Evolutionary conservation across 2,797 vertebrate genomes (phyloP), one percentile per base, ranked within the genome.

Genomic region (Hypotaenidia okinawae): DNA sequence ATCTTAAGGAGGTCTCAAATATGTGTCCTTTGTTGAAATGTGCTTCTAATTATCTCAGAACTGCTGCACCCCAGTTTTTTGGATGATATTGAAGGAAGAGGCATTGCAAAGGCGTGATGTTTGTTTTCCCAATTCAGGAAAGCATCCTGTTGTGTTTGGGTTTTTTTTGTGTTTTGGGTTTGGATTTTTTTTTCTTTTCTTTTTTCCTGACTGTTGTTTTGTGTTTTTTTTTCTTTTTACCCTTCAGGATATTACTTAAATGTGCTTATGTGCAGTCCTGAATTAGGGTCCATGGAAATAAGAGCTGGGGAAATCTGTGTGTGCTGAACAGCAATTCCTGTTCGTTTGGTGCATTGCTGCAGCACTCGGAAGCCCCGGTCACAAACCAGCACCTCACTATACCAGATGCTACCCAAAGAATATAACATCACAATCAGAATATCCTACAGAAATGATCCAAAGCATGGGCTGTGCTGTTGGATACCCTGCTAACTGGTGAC

Each of bases 1-100:
- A 87, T 96, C 85, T 91, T 90, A 91, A 86, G 90, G 90, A 94
- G 72, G 97, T 97, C 86, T 96, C 95, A 87, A 97, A 97, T 94
- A 96, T 57, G 73, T 96, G 95, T 96, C 80, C 74, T 97, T 96
- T 95, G 96, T 96, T 97, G 95, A 97, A 96, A 98, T 98, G 98
- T 98, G 97, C 97, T 98, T 98, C 97, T 97, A 97, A 97, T 97
- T 97, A 94, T 97, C 95, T 97, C 95, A 96, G 96, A 96, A 94
- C 93, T 93, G 84, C 89, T 89, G 95, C 92, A 95, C 91, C 96
- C 75, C 78, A 76, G 76, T 90, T 92, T 45, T 93, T 94, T 92
- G 84, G 85, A 90, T 90, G 37, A 92, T 84, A 57, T 77, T 74
- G 91, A 97, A 95, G 73, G 54, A 96, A 96, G 93, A 95, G 95